Conservation (phyloP, 2,113 vertebrate genomes). For the Oceanodroma tethys region DNA sequence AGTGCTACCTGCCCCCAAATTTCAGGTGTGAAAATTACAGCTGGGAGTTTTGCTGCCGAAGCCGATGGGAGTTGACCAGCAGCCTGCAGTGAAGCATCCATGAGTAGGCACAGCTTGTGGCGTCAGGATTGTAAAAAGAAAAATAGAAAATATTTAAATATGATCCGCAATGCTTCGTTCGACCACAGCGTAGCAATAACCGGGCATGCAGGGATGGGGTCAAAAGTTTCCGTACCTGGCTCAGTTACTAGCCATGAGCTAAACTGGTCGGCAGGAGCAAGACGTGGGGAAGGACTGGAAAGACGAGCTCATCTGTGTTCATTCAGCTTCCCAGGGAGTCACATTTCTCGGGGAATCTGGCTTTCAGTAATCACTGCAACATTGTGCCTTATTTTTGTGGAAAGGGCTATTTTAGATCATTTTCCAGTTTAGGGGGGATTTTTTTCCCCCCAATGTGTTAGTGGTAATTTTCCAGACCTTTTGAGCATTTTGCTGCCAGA, state of each 20-base stretch:
- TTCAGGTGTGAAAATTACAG: neutral
- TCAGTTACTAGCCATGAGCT: neutral
- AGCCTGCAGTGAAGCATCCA: neutral
- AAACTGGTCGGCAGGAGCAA: neutral
- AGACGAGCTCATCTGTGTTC: neutral
- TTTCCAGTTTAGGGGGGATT: neutral
- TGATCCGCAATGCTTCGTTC: accelerated
- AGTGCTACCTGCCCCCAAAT: neutral
- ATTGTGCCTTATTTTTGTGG: neutral
- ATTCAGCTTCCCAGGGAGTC: neutral
- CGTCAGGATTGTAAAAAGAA: neutral
- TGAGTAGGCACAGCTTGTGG: neutral
- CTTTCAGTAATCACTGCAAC: neutral
- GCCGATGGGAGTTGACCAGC: neutral
- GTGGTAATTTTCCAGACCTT: constrained; percentile 35
- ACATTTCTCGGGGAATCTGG: neutral
- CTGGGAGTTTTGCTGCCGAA: neutral
- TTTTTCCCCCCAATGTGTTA: neutral
- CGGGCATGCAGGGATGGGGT: neutral
- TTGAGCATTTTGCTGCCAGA: neutral
- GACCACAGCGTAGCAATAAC: accelerated
- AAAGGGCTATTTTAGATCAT: neutral
- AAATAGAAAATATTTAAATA: neutral
- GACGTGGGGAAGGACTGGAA: neutral
- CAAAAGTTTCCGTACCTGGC: neutral